A percentile compares a stretch with the other conserved stretches of the same genome.
Conservation (phyloP, 2,888 invertebrate species). For the Aphidoletes aphidimyza region DNA sequence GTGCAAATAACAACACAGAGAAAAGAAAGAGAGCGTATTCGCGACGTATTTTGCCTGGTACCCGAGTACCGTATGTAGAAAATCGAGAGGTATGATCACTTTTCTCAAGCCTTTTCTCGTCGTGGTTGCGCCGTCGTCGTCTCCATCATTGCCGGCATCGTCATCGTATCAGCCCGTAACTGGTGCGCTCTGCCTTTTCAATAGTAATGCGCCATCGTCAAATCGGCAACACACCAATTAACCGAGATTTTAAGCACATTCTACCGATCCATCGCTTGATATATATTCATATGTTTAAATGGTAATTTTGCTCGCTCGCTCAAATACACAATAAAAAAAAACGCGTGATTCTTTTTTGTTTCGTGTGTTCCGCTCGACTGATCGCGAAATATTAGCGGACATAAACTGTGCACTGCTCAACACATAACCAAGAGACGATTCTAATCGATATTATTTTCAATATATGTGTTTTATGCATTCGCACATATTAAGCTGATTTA, state of each 20-base stretch:
- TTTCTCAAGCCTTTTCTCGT: not conserved
- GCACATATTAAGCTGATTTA: not conserved
- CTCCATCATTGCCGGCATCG: too few species aligned
- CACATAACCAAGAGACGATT: not conserved
- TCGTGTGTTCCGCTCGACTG: conserved; percentile 52
- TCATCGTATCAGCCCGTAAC: conserved; percentile 39
- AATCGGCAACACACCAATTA: conserved; percentile 50
- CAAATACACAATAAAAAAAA: not conserved
- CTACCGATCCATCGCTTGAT: conserved; percentile 16
- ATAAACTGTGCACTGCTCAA: too few species aligned
- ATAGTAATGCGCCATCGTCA: conserved; percentile 31
- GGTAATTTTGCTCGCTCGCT: not conserved
- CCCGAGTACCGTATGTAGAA: conserved; percentile 12
- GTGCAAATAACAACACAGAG: not conserved
- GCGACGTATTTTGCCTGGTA: not conserved
- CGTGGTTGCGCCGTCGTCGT: too few species aligned
- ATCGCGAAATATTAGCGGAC: not conserved
- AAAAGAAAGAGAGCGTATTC: too few species aligned
- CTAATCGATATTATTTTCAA: conserved; percentile 49
- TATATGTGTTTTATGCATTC: conserved; percentile 48
- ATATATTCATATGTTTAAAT: conserved; percentile 32
- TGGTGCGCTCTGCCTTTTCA: not conserved
- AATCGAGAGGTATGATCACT: conserved; percentile 7
- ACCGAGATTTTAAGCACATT: not conserved
- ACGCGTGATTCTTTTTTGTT: not conserved